Base-by-base conservation (phyloP, 1,140 invertebrate genomes). In the Cephus cinctus region DNA sequence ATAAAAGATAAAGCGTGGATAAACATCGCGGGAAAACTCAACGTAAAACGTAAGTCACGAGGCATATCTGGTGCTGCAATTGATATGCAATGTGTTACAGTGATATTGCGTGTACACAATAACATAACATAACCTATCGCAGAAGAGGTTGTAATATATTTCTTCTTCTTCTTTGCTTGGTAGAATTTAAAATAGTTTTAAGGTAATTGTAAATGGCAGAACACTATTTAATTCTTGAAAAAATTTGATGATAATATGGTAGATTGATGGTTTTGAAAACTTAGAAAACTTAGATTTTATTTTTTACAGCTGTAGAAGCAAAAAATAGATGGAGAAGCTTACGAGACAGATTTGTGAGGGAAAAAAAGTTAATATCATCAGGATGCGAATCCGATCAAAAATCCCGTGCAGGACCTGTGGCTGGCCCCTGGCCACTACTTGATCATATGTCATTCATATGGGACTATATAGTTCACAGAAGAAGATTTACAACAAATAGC, bases 371-470 rank as follows among this genome's bases (percentile, higher is more conserved):
- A 35, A 43, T 49, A 4, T 22, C 25, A 9, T 25, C 12, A 14
- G 19, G 18, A 49, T 12, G 16, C 5, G 30, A 22, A 22, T 20
- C 12, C 11, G 23, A 23, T n/a, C 14, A 5, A 12, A 20, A 6
- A 11, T 11, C 14, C 5, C 15, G 18, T 3, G 9, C 16, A 21
- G 21, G 12, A 34, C 15, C 25, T 8, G 31, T 22, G 11, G 14
- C 40, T 18, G 22, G 39, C 9, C 19, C 40, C 14, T 49, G 40
- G 47, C 40, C 47, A 11, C 20, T 49, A n/a, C 19, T 49, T n/a
- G 47, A 49, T 15, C 40, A 49, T 16, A 43, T 49, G 38, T 49
- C 47, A 4, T 49, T 49, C 12, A 49, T 49, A 12, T 39, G 45
- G 45, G 22, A 40, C 16, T 32, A 43, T 20, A 49, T 49, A 2